These are phyloP conservation scores for Tapirus indicus DNA, from an alignment of 2,797 vertebrate species.

Conservation along the genomic window DNA sequence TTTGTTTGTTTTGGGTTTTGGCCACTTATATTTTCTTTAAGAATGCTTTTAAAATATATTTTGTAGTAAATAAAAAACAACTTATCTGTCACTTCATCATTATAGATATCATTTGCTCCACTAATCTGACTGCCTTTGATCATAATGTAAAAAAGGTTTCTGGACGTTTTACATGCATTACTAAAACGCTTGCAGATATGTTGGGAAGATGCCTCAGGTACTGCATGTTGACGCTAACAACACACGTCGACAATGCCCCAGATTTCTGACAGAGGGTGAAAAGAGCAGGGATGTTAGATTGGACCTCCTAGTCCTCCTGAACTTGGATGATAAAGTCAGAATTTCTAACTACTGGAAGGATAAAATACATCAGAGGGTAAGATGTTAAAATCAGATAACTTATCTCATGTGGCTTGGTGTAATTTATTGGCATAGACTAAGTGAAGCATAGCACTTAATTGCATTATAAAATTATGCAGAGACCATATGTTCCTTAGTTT, in stretches of 20 bases:
- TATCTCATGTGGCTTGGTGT: neutral
- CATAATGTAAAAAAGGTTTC: neutral
- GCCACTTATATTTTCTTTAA: neutral
- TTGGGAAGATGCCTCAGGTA: neutral
- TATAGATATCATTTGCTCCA: neutral
- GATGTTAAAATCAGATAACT: conserved; percentile 1
- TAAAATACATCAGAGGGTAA: neutral
- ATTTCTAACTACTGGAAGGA: neutral
- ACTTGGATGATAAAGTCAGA: neutral
- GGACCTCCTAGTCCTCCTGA: neutral
- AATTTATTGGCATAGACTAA: neutral
- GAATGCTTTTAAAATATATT: conserved; percentile 22
- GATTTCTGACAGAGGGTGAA: neutral
- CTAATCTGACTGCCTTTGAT: conserved; percentile 16
- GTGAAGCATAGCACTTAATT: neutral
- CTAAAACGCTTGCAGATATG: conserved; percentile 2
- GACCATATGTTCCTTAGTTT: neutral
- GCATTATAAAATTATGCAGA: neutral
- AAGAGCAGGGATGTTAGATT: neutral
- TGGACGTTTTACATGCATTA: neutral
- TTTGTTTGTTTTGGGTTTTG: neutral
- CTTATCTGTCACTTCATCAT: neutral
- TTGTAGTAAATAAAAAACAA: neutral
- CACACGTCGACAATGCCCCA: neutral
- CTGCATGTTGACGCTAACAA: neutral